Evolutionary conservation across 2,113 vertebrate genomes (phyloP).

Genomic region (Heptranchias perlo): DNA sequence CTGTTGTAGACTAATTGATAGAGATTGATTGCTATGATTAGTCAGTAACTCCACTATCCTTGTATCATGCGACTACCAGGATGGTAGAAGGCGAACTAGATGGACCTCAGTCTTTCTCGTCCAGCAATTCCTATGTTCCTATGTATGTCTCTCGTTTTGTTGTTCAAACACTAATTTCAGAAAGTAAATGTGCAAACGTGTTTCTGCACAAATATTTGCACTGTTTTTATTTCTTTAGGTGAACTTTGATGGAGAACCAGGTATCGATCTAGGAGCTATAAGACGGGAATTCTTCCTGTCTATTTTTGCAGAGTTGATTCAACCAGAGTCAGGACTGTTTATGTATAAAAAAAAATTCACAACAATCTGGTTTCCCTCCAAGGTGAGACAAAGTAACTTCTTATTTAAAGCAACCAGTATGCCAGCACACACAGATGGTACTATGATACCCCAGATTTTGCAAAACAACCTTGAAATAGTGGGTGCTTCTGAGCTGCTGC

Average conservation of each 20-base stretch:
- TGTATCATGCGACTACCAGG: no score
- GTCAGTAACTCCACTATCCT: no score
- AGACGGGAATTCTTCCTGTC: conserved; percentile 60
- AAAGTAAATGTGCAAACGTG: background rate
- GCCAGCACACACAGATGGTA: background rate
- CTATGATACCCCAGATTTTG: background rate
- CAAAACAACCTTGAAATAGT: background rate
- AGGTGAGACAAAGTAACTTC: conserved; percentile 47
- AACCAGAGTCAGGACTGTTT: conserved; percentile 56
- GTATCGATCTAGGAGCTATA: conserved; percentile 42
- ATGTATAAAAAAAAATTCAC: conserved; percentile 51
- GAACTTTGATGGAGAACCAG: conserved; percentile 54
- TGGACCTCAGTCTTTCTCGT: no score
- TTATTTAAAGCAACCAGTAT: background rate
- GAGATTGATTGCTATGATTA: no score
- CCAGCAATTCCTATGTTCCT: no score
- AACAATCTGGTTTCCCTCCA: conserved; percentile 65
- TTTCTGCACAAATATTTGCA: background rate
- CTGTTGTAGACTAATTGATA: no score
- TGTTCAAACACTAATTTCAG: background rate
- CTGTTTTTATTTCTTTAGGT: conserved; percentile 52
- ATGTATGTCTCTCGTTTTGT: background rate
- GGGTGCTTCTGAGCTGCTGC: background rate
- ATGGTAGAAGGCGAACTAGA: no score
- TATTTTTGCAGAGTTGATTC: conserved; percentile 57